A percentile compares a stretch with the other conserved stretches of the same genome.
Conservation (phyloP, 2,888 invertebrate genomes). For the Pachymerium ferrugineum region DNA sequence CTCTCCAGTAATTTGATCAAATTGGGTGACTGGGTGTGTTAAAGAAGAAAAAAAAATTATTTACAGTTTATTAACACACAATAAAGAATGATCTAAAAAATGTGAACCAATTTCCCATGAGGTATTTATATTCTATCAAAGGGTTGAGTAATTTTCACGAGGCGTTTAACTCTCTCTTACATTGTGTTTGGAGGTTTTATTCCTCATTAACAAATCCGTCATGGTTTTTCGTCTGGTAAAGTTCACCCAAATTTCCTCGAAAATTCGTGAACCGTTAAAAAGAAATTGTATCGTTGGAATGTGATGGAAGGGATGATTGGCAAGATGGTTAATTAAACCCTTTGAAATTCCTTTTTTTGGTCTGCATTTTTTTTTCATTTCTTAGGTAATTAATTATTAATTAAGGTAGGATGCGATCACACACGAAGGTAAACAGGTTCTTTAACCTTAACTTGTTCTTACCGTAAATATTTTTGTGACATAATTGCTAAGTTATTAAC, state of each 20-base stretch:
- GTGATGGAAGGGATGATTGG: neutral
- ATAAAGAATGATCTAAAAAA: neutral
- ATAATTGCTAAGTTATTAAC: neutral
- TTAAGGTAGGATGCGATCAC: neutral
- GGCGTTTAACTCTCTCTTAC: neutral
- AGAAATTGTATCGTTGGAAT: neutral
- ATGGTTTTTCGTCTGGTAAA: no score
- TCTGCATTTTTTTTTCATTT: neutral
- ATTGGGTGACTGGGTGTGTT: no score
- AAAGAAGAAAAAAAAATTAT: neutral
- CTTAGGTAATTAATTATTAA: neutral
- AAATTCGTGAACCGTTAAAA: no score
- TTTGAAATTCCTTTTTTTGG: neutral
- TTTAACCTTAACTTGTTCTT: neutral
- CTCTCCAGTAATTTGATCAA: no score
- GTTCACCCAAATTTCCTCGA: no score
- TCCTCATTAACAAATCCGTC: no score
- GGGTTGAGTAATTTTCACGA: slow-evolving; percentile 2
- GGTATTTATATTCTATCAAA: neutral
- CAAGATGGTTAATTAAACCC: neutral
- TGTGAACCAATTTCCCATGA: neutral
- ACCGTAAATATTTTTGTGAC: neutral
- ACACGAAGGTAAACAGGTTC: neutral
- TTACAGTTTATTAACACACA: slow-evolving; percentile 1
- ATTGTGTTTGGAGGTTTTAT: no score